Conservation (phyloP, 2,888 invertebrate genomes). For the Oligia latruncula region DNA sequence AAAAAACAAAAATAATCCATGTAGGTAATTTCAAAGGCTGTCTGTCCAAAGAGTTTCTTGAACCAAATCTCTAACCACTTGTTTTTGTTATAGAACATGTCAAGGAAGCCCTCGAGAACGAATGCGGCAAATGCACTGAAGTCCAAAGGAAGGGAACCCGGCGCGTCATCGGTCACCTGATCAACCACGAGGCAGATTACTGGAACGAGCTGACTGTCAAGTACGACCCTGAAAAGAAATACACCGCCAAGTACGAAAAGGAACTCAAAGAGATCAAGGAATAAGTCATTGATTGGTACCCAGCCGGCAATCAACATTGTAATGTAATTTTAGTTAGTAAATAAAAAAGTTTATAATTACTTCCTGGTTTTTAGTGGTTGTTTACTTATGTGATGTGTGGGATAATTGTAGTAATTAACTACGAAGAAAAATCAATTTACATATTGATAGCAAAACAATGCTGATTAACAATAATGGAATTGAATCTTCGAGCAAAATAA, state of each 20-base stretch:
- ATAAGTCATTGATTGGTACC: conserved; percentile 22
- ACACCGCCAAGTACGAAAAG: conserved; percentile 76
- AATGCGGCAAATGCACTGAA: conserved; percentile 75
- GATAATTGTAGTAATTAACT: background rate
- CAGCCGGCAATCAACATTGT: conserved; percentile 9
- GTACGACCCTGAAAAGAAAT: conserved; percentile 81
- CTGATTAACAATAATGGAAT: background rate
- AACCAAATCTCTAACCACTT: too few relatives aligned
- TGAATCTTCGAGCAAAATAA: background rate
- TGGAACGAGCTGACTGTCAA: conserved; percentile 80
- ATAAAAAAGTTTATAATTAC: conserved; percentile 21
- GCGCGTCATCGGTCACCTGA: conserved; percentile 73
- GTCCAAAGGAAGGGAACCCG: conserved; percentile 72
- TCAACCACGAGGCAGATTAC: conserved; percentile 76
- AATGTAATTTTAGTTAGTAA: conserved; percentile 26
- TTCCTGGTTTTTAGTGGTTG: background rate
- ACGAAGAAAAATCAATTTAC: background rate
- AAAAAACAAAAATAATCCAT: background rate
- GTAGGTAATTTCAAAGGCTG: background rate
- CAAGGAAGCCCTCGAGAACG: conserved; percentile 75
- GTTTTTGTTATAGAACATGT: conserved; percentile 73
- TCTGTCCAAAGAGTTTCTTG: background rate
- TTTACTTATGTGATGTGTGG: background rate
- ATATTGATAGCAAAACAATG: background rate
- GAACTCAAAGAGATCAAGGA: conserved; percentile 72